Evolutionary conservation across 1,140 invertebrate species (phyloP).

Genomic region (Plectrocnemia conspersa): DNA sequence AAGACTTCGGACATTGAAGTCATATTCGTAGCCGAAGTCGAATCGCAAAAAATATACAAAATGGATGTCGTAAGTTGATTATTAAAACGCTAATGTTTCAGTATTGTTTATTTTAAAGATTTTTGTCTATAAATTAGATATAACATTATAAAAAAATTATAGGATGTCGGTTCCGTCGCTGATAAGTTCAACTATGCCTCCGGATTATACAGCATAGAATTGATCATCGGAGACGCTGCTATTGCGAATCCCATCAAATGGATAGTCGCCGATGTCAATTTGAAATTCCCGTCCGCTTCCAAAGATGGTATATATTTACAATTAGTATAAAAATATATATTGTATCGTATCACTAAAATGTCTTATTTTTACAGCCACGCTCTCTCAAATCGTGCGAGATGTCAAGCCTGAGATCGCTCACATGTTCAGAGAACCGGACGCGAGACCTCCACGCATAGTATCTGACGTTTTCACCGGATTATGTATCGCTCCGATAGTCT

Average conservation of each 20-base stretch:
- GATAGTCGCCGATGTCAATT: conserved; percentile 69
- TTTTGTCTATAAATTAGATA: conserved; percentile 1
- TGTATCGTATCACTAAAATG: not conserved
- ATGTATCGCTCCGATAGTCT: conserved; percentile 73
- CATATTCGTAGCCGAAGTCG: conserved; percentile 90
- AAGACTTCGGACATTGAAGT: conserved; percentile 71
- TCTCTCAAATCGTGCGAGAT: conserved; percentile 41
- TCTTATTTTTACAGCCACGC: conserved; percentile 1
- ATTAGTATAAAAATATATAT: not conserved
- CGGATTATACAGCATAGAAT: conserved; percentile 75
- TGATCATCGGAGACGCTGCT: conserved; percentile 88
- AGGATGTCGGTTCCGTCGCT: conserved; percentile 78
- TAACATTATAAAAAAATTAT: conserved; percentile 34
- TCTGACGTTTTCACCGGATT: conserved; percentile 88
- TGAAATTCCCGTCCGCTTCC: conserved; percentile 62
- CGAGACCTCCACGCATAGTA: conserved; percentile 77
- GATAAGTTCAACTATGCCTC: conserved; percentile 74
- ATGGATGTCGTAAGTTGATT: conserved; percentile 74
- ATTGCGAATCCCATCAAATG: conserved; percentile 87
- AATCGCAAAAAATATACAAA: conserved; percentile 76
- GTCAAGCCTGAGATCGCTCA: conserved; percentile 87
- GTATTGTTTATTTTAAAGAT: not conserved
- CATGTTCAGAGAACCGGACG: conserved; percentile 87
- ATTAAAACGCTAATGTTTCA: not conserved
- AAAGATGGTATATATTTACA: conserved; percentile 36